phyloP scores from a whole-genome alignment of 2,888 invertebrate species.

The Strigamia maritima region DNA sequence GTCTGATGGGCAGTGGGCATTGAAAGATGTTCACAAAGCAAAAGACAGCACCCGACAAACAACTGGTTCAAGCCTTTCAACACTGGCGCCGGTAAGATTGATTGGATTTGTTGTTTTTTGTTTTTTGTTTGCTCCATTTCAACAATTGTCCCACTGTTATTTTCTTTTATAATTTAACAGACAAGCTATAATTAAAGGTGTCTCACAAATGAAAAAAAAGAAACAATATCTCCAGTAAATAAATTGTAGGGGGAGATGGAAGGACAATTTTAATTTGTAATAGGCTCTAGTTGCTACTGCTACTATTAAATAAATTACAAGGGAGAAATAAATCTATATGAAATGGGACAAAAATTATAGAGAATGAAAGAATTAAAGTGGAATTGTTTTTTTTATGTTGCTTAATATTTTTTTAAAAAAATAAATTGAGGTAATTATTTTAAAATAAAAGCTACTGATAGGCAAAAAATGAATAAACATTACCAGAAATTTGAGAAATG shows the following conservation, averaged over 20 bases:
- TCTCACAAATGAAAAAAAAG: background rate
- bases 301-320: conserved; percentile 3
- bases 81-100: conserved; percentile 4
- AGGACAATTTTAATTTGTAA: background rate
- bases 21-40: conserved; percentile 4
- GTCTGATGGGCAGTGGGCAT: conserved; percentile 4
- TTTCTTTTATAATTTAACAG: background rate
- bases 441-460: background rate
- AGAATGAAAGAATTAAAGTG: background rate
- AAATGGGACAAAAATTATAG: background rate
- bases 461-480: background rate
- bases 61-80: background rate
- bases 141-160: background rate
- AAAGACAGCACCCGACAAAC: background rate
- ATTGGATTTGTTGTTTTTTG: background rate
- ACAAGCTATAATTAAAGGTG: background rate
- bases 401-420: too few species aligned
- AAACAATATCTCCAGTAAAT: background rate
- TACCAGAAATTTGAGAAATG: background rate
- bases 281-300: background rate
- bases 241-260: background rate
- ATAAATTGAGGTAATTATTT: background rate
- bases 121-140: background rate
- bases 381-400: background rate
- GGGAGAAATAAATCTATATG: conserved; percentile 4